Evolutionary conservation across 2,797 vertebrate genomes (phyloP), one percentile per base, ranked within the genome.

Genomic region (Pelobates cultripes): DNA sequence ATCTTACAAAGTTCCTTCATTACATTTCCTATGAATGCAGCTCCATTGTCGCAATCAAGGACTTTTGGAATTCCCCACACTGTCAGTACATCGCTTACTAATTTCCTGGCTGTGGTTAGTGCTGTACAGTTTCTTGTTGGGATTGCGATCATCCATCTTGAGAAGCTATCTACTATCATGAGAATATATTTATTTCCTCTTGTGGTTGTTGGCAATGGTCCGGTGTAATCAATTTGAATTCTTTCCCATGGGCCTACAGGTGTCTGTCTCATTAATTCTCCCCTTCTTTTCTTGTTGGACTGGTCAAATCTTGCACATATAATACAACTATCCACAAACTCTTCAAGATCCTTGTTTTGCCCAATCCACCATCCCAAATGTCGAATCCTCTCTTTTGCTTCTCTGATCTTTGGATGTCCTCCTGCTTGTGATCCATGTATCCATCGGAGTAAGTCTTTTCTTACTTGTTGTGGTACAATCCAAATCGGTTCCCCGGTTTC

Each of bases 211-310:
- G 66, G 66, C 8, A 69, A 7, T 7, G 40, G 28, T 42, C 40
- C 7, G 9, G 66, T 69, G 41, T 69, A 43, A 42, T 69, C 41
- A 7, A 69, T 7, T 69, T 43, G 66, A 8, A 66, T 66, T 40
- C 41, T 41, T 13, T 69, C 41, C 41, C 66, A 42, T 69, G 66
- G 66, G 40, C 66, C 66, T 40, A 69, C 42, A 28, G 41, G 66
- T 41, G 66, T 14, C 41, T 69, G 67, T 43, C 67, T 69, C 67
- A 69, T 69, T 12, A 69, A 43, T 69, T 41, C 67, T 43, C 67
- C 67, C 43, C 67, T 42, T 43, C 14, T 69, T 43, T 14, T 69
- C 42, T 41, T 4, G 3, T 69, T 69, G 7, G 67, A 41, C 3
- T 41, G 67, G 15, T 69, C 67, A 69, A 42, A 43, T 14, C 67